Evolutionary conservation across 2,113 vertebrate species (phyloP).

Genomic region (Carettochelys insculpta): DNA sequence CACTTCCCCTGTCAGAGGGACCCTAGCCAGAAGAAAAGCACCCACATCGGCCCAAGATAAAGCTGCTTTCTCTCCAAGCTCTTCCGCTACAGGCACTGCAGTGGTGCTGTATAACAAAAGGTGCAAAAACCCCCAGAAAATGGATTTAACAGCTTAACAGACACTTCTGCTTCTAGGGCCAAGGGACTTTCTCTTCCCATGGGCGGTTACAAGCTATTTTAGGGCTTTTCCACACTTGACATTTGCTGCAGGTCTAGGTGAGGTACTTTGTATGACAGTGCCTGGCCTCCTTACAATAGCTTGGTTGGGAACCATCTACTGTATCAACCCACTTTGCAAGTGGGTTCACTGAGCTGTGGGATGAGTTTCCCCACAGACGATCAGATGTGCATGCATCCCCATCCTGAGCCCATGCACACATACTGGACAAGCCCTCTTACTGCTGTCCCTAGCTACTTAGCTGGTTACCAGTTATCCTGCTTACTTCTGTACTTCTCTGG

Average conservation of each 20-base stretch:
- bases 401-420: background rate
- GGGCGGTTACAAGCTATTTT: background rate
- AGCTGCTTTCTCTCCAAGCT: background rate
- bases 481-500: no score
- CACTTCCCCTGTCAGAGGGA: background rate
- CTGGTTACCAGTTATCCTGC: background rate
- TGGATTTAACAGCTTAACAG: slow-evolving; percentile 28
- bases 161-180: slow-evolving; percentile 33
- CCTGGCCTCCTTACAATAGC: background rate
- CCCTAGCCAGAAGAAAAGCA: background rate
- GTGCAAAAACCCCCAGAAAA: background rate
- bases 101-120: background rate
- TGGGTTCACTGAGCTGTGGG: background rate
- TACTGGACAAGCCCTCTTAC: background rate
- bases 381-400: background rate
- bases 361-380: background rate
- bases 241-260: background rate
- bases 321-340: background rate
- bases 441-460: background rate
- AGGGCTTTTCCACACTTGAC: background rate
- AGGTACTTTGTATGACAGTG: background rate
- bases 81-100: background rate
- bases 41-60: background rate
- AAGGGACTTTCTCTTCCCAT: background rate
- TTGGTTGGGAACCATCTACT: background rate